Conservation (phyloP, 2,113 vertebrate genomes). For the Haliaeetus leucogaster region DNA sequence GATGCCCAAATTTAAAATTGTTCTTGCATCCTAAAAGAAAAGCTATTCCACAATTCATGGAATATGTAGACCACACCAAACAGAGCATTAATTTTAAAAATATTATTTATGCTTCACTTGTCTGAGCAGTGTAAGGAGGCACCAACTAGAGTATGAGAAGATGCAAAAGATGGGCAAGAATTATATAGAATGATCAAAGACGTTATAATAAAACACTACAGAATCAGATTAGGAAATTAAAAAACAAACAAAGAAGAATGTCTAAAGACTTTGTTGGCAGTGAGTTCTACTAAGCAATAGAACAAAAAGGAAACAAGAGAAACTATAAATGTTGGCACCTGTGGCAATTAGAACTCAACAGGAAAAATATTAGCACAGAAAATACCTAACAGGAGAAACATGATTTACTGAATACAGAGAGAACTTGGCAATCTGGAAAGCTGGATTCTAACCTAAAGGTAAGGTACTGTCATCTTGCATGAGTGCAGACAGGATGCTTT, state of each 20-base stretch:
- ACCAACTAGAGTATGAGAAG: neutral
- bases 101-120: neutral
- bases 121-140: neutral
- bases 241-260: neutral
- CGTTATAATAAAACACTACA: neutral
- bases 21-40: neutral
- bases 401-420: neutral
- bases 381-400: neutral
- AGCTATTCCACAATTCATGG: neutral
- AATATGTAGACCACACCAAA: neutral
- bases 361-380: neutral
- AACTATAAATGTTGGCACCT: neutral
- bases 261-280: neutral
- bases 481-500: rapidly evolving
- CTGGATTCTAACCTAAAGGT: neutral
- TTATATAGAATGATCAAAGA: neutral
- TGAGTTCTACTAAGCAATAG: neutral
- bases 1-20: neutral
- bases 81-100: neutral
- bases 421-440: neutral
- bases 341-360: neutral
- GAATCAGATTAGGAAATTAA: neutral
- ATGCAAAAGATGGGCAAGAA: neutral
- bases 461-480: neutral
- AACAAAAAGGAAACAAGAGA: neutral